These are phyloP conservation scores for Sclerurus mexicanus DNA, from an alignment of 2,113 vertebrate species.

Conservation along the genomic window DNA sequence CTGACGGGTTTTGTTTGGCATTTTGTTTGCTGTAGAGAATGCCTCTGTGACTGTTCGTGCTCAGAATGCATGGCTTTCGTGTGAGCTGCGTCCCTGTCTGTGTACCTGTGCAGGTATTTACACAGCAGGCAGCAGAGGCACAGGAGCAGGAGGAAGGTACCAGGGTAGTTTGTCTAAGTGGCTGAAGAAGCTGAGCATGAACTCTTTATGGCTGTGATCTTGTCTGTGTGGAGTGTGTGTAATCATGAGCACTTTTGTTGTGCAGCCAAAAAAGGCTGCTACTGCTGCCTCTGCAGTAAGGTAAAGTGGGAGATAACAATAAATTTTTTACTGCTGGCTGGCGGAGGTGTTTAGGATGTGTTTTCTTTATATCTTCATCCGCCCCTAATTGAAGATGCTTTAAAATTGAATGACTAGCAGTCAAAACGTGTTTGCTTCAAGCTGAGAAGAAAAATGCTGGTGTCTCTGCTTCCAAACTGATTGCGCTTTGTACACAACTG, in stretches of 20 bases:
- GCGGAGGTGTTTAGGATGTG: constrained; percentile 79
- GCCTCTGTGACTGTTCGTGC: neutral
- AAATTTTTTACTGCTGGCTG: constrained; percentile 75
- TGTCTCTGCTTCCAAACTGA: constrained; percentile 80
- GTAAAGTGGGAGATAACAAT: constrained; percentile 75
- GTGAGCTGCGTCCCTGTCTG: neutral
- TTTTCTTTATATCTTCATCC: constrained; percentile 84
- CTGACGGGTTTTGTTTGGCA: neutral
- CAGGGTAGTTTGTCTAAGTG: neutral
- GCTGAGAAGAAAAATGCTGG: constrained; percentile 85
- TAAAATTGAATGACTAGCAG: constrained; percentile 86
- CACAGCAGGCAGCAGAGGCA: neutral
- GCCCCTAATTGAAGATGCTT: constrained; percentile 84
- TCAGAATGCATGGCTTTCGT: fast-evolving
- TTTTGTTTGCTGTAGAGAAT: neutral
- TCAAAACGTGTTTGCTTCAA: constrained; percentile 86
- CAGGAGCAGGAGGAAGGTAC: neutral
- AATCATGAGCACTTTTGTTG: constrained; percentile 21
- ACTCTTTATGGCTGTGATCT: neutral
- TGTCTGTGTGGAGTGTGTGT: constrained; percentile 10
- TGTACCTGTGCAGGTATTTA: neutral
- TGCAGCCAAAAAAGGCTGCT: constrained; percentile 48
- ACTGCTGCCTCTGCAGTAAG: constrained; percentile 37
- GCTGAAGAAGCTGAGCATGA: neutral
- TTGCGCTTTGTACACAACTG: constrained; percentile 83